Base-by-base conservation (phyloP, 2,888 invertebrate genomes). In the Megamerina dolium region DNA sequence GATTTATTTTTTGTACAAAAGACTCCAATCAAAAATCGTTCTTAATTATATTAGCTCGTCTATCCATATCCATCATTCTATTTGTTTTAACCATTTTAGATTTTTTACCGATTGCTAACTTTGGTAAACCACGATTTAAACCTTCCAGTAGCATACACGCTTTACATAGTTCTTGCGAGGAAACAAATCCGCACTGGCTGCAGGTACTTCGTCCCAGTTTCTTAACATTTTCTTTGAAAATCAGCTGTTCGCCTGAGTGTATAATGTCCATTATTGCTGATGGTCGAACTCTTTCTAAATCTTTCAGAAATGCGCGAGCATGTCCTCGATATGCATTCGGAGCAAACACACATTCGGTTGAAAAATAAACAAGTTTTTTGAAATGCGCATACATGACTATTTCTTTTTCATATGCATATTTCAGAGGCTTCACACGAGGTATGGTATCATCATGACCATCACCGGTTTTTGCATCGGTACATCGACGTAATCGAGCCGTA, bases 351-450 rank as follows among this genome's bases (percentile, higher is more conserved):
- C 99, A 99, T 72, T 99, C 99, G 0, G 99, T 99, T 3, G 96
- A 96, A 73, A 99, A 99, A 68, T 99, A 99, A 8, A 96, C 85
- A 20, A 99, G 74, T 62, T 90, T 88, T 66, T 92, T 91, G 68
- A 90, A 96, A 67, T 97, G 91, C 1, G 99, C 97, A 74, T 99
- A 96, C 92, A 96, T 93, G 0, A 97, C 99, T 63, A 99, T 99
- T 75, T 99, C 99, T 64, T 97, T 97, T 69, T 99, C 99, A 68
- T 96, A 99, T 0, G 93, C 85, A 66, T 96, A 97, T 66, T 97
- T 97, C 30, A 97, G 79, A 0, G 96, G 96, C 64, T 97, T 97
- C 14, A 93, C 93, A 56, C 96, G 77, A 2, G 92, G 89, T 59
- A 96, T 87, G 9, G 85, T 76, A 50, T 86, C 89, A 61, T 87